phyloP scores from a whole-genome alignment of 1,140 invertebrate species.

The Armadillidium nasatum region DNA sequence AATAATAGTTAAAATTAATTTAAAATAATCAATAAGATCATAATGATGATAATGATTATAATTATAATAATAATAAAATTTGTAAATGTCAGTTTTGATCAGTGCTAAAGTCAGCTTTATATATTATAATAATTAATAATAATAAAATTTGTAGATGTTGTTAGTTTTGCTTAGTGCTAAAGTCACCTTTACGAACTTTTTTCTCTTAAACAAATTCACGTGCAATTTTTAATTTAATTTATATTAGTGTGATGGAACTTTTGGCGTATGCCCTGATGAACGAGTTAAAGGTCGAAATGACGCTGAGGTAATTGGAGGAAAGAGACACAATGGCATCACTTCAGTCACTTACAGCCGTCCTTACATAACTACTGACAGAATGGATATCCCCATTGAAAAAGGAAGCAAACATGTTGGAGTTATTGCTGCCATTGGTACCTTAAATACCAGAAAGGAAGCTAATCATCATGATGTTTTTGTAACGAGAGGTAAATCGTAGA shows the following conservation, averaged over 20 bases:
- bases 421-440: slow-evolving; percentile 79
- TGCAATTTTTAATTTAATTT: not conserved
- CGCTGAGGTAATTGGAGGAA: slow-evolving; percentile 65
- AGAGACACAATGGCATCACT: slow-evolving; percentile 71
- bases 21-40: too few species aligned
- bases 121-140: not conserved
- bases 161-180: too few species aligned
- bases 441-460: slow-evolving; percentile 72
- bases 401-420: slow-evolving; percentile 50
- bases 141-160: too few species aligned
- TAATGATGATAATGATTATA: too few species aligned
- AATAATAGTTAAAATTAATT: too few species aligned
- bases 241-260: slow-evolving; percentile 56
- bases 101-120: not conserved
- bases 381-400: slow-evolving; percentile 34
- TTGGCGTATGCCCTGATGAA: slow-evolving; percentile 78
- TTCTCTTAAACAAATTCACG: too few species aligned
- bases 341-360: slow-evolving; percentile 72
- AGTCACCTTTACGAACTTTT: too few species aligned
- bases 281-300: slow-evolving; percentile 75
- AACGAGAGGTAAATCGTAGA: slow-evolving; percentile 53
- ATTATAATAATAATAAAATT: too few species aligned
- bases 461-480: slow-evolving; percentile 70
- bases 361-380: slow-evolving; percentile 63
- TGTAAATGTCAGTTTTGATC: too few species aligned